phyloP scores from a whole-genome alignment of 2,113 vertebrate species.

The Cyprinodon tularosa region DNA sequence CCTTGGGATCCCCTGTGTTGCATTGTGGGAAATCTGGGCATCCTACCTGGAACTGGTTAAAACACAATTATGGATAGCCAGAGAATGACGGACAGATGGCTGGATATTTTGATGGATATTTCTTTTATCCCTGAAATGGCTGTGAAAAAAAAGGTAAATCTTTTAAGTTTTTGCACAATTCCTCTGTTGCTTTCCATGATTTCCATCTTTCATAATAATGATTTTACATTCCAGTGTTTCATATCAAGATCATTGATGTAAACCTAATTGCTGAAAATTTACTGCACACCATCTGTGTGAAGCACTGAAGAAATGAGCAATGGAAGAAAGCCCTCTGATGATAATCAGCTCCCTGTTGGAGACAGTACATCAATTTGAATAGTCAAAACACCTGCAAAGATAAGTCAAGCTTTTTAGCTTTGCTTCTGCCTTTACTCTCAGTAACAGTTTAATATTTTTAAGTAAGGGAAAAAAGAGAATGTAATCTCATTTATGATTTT shows the following conservation, averaged over 20 bases:
- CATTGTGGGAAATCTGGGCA: too few species aligned
- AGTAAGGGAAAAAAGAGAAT: constrained; percentile 21
- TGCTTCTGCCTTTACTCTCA: neutral
- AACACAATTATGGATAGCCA: neutral
- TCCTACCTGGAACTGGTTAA: too few species aligned
- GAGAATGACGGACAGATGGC: neutral
- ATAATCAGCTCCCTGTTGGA: constrained; percentile 24
- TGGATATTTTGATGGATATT: neutral
- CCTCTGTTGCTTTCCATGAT: neutral
- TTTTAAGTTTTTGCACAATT: too few species aligned
- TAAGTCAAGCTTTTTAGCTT: neutral
- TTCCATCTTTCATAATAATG: constrained; percentile 9
- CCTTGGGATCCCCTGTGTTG: neutral
- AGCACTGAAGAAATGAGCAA: constrained; percentile 20
- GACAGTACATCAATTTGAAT: constrained; percentile 27
- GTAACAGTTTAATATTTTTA: constrained; percentile 14
- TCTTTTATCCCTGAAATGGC: neutral
- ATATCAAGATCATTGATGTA: constrained; percentile 17
- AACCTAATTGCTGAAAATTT: constrained; percentile 32
- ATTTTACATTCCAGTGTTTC: constrained; percentile 9
- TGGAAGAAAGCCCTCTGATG: constrained; percentile 6
- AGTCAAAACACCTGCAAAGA: constrained; percentile 42
- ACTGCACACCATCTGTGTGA: constrained; percentile 20
- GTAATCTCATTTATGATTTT: neutral
- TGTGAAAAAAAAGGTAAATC: neutral